Conservation (phyloP, 2,113 vertebrate species). For the Rattus rattus region DNA sequence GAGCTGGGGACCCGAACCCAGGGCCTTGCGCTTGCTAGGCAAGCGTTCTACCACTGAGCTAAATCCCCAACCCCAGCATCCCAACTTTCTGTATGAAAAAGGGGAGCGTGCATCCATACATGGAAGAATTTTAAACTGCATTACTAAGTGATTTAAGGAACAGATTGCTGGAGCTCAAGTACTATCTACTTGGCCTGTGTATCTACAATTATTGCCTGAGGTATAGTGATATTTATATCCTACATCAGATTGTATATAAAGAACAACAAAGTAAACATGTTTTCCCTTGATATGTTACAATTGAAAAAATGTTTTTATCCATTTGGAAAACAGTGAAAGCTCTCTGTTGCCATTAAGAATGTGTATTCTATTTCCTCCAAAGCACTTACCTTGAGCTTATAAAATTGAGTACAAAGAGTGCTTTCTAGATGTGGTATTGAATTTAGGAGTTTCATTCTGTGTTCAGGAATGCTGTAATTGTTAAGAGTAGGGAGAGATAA, state of each 20-base stretch:
- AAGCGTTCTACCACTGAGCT: too few relatives aligned
- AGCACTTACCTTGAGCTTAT: constrained; percentile 45
- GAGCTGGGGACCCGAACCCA: too few relatives aligned
- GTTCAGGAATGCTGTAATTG: constrained; percentile 58
- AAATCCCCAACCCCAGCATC: too few relatives aligned
- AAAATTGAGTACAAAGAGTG: constrained; percentile 44
- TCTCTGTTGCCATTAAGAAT: constrained; percentile 31
- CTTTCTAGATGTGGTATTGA: constrained; percentile 54
- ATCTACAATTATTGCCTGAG: neutral
- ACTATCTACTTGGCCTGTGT: neutral
- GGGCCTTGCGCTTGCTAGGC: too few relatives aligned
- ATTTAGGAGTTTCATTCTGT: constrained; percentile 77
- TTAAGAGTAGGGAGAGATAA: constrained; percentile 70
- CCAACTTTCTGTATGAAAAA: too few relatives aligned
- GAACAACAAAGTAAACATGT: constrained; percentile 4
- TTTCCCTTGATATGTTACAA: neutral
- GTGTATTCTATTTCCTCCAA: constrained; percentile 24
- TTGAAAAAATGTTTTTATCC: constrained; percentile 24
- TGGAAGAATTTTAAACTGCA: too few relatives aligned
- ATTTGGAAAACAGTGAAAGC: constrained; percentile 49
- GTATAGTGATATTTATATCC: constrained; percentile 24
- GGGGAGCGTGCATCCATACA: too few relatives aligned
- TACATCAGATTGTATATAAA: neutral
- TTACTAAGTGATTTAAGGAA: too few relatives aligned
- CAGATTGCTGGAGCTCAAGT: neutral